These are phyloP conservation scores for human DNA, from an alignment of 2,113 vertebrate genomes.

Conservation along the genomic window GRCh38 chr18:77856001-77856500, in stretches of 20 bases:
- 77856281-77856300: slow-evolving; percentile 70
- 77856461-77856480: neutral
- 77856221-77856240: slow-evolving; percentile 92
- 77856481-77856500: neutral
- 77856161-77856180: slow-evolving; percentile 88
- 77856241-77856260: slow-evolving; percentile 86
- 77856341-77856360: neutral
- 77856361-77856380: neutral
- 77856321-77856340: neutral
- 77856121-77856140: slow-evolving; percentile 77
- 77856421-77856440: neutral
- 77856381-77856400: neutral
- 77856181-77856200: slow-evolving; percentile 90
- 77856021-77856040: slow-evolving; percentile 47
- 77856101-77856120: slow-evolving; percentile 84
- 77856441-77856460: neutral
- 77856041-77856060: slow-evolving; percentile 60
- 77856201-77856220: slow-evolving; percentile 88
- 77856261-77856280: slow-evolving; percentile 82
- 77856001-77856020: slow-evolving; percentile 30
- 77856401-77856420: neutral
- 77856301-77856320: slow-evolving; percentile 64
- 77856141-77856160: slow-evolving; percentile 83
- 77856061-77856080: slow-evolving; percentile 74
- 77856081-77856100: slow-evolving; percentile 85